These are phyloP conservation scores for Drosophila affinis DNA, from an alignment of 2,888 invertebrate genomes.

Conservation along the genomic window DNA sequence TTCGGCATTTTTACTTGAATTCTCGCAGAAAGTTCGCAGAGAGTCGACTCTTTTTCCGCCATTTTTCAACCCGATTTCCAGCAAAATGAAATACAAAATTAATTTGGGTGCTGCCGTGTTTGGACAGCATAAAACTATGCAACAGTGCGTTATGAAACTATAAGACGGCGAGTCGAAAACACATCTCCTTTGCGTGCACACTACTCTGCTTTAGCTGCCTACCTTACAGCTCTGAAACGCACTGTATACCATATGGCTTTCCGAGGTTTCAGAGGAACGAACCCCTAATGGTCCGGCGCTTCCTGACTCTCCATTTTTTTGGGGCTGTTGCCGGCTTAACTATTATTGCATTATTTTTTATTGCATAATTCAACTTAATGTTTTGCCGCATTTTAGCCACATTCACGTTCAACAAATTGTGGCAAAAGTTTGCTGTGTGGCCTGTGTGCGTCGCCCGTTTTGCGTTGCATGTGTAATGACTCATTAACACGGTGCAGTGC, in stretches of 20 bases:
- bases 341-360: conserved; percentile 72
- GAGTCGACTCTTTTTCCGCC: background rate
- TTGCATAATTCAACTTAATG: conserved; percentile 74
- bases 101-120: conserved; percentile 18
- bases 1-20: conserved; percentile 8
- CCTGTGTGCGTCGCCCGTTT: conserved; percentile 42
- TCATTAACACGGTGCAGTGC: conserved; percentile 77
- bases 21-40: background rate
- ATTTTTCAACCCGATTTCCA: background rate
- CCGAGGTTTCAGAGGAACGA: background rate
- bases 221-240: background rate
- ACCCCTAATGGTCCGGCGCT: background rate
- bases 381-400: conserved; percentile 77
- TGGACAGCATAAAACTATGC: background rate
- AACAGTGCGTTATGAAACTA: background rate
- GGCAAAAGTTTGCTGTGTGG: conserved; percentile 48
- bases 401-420: conserved; percentile 73
- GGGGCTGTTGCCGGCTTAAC: conserved; percentile 44
- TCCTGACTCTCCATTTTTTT: conserved; percentile 3
- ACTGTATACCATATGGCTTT: background rate
- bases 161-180: background rate
- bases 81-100: conserved; percentile 25
- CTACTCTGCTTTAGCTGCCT: background rate
- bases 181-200: too few relatives aligned
- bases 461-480: conserved; percentile 76